Evolutionary conservation across 2,113 vertebrate genomes (phyloP).

Genomic region (Ivindomyrus marchei): DNA sequence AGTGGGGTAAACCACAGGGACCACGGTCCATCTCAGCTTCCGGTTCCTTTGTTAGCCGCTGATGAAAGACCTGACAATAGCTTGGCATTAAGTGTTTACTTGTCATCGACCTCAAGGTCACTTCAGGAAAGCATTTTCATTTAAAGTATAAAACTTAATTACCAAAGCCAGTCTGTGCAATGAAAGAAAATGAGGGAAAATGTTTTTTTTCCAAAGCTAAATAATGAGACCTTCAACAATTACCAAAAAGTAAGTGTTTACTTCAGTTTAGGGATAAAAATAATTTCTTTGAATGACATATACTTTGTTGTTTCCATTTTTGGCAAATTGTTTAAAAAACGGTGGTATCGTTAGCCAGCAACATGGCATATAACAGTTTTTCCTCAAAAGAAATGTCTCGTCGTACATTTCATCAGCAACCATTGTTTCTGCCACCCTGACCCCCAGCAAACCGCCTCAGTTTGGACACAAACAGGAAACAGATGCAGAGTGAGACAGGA

Average conservation of each 20-base stretch:
- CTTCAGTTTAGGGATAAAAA: not conserved
- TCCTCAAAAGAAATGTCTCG: not conserved
- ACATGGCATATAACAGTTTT: not conserved
- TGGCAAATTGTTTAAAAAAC: not conserved
- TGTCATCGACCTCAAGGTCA: not conserved
- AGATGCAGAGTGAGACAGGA: constrained; percentile 4
- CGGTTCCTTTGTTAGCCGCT: not conserved
- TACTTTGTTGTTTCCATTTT: not conserved
- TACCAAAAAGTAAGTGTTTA: not conserved
- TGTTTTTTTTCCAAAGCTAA: not conserved
- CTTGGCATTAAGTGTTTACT: not conserved
- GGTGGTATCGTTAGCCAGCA: not conserved
- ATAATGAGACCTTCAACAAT: not conserved
- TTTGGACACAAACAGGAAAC: constrained; percentile 15
- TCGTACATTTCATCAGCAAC: not conserved
- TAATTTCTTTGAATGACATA: not conserved
- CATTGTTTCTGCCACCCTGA: not conserved
- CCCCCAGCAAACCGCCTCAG: not conserved
- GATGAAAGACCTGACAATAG: not conserved
- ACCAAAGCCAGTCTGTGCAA: not conserved
- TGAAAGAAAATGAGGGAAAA: not conserved
- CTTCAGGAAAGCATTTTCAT: not conserved
- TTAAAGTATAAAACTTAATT: not conserved
- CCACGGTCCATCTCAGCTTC: not conserved
- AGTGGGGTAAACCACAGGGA: not conserved